These are phyloP conservation scores for Patiria pectinifera DNA, from an alignment of 53 echinoderm and acorn worm genomes.

Conservation along the genomic window DNA sequence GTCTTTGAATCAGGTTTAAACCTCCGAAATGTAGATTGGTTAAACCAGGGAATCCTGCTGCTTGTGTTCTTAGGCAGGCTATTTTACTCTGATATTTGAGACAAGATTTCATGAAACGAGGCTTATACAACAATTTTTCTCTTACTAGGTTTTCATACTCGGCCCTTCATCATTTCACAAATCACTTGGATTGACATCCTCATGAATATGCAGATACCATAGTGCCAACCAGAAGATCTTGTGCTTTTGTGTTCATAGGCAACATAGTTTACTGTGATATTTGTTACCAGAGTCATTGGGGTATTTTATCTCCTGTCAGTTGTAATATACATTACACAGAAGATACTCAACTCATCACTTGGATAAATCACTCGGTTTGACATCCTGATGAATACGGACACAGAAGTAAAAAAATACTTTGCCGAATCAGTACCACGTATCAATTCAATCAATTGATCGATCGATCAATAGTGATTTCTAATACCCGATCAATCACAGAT, in stretches of 20 bases:
- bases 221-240: too few species aligned
- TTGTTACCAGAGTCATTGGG: too few species aligned
- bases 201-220: too few species aligned
- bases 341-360: not conserved
- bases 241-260: too few species aligned
- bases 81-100: not conserved
- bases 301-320: too few species aligned
- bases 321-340: not conserved
- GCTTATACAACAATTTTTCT: not conserved
- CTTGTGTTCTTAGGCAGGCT: not conserved
- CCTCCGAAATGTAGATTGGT: not conserved
- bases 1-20: not conserved
- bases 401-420: too few species aligned
- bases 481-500: constrained; percentile 58
- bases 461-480: not conserved
- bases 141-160: not conserved
- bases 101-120: too few species aligned
- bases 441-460: not conserved
- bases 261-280: too few species aligned
- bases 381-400: too few species aligned
- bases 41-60: not conserved
- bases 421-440: not conserved
- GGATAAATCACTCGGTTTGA: not conserved
- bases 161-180: too few species aligned
- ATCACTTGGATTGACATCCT: too few species aligned